Percentiles rank a stretch among this genome's conserved stretches.
These are phyloP conservation scores for Ophion obscuratus DNA, from an alignment of 2,888 invertebrate species.

Conservation along the genomic window DNA sequence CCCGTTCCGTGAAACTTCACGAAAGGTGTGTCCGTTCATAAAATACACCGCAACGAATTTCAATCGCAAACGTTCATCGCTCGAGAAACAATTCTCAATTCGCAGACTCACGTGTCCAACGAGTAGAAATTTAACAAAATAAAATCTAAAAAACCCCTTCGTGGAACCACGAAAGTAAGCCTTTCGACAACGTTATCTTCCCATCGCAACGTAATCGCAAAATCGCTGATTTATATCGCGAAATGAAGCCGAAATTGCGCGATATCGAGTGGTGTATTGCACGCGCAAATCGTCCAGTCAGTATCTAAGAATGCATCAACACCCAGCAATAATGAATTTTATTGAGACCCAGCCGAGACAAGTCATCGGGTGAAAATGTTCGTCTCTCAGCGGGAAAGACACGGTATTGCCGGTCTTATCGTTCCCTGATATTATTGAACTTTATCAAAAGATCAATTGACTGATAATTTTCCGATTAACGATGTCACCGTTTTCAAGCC, in stretches of 20 bases:
- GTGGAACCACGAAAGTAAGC: background rate
- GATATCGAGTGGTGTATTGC: background rate
- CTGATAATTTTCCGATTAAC: conserved; percentile 46
- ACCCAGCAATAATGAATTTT: conserved; percentile 14
- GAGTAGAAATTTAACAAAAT: background rate
- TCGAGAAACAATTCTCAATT: background rate
- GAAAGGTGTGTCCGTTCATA: conserved; percentile 39
- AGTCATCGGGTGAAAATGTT: conserved; percentile 19
- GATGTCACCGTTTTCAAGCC: conserved; percentile 2
- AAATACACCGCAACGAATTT: conserved; percentile 27
- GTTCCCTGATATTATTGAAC: conserved; percentile 28
- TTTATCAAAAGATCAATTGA: conserved; percentile 66
- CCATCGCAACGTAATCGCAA: conserved; percentile 58
- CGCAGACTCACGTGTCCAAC: background rate
- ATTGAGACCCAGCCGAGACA: conserved; percentile 1
- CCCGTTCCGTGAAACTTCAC: background rate
- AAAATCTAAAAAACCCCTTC: background rate
- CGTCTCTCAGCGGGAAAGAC: conserved; percentile 5
- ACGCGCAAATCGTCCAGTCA: background rate
- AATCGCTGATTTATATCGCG: conserved; percentile 37
- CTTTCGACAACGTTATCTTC: conserved; percentile 44
- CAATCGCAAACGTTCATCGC: background rate
- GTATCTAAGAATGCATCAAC: background rate
- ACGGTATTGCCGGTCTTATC: conserved; percentile 42
- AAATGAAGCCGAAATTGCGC: conserved; percentile 8